Conservation (phyloP, 2,113 vertebrate genomes). For the Saguinus imperator region DNA sequence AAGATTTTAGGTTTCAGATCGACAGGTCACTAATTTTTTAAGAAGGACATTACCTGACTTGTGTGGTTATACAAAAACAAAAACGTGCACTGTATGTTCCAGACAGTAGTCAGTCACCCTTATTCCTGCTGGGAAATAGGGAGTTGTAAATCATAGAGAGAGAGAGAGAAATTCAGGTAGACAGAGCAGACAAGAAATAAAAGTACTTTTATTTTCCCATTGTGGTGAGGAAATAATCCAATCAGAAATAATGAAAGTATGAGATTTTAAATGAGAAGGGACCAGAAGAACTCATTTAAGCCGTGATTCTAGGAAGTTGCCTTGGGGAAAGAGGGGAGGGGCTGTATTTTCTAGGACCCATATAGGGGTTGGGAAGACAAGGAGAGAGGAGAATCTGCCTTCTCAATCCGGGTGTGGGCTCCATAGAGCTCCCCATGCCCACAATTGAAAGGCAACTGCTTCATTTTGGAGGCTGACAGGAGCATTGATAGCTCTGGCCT, state of each 20-base stretch:
- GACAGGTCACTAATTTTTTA: background rate
- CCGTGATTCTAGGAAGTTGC: background rate
- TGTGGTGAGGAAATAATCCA: background rate
- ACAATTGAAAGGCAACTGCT: background rate
- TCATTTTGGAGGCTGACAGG: background rate
- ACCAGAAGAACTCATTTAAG: background rate
- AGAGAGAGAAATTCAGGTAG: background rate
- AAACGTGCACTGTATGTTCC: background rate
- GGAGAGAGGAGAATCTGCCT: background rate
- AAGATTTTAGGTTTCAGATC: background rate
- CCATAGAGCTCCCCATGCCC: background rate
- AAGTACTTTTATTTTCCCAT: background rate
- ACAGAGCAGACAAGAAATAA: background rate
- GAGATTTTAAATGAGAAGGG: constrained; percentile 14
- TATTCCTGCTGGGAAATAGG: background rate
- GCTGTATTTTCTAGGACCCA: background rate
- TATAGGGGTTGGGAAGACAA: background rate
- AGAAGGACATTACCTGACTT: background rate
- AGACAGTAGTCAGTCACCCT: background rate
- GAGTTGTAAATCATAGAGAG: background rate
- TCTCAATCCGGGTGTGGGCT: background rate
- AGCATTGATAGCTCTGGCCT: background rate
- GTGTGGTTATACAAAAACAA: background rate
- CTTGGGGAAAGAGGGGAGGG: background rate
- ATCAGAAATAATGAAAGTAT: background rate